Conservation (phyloP, 2,113 vertebrate genomes). For the Thalassoma bifasciatum region DNA sequence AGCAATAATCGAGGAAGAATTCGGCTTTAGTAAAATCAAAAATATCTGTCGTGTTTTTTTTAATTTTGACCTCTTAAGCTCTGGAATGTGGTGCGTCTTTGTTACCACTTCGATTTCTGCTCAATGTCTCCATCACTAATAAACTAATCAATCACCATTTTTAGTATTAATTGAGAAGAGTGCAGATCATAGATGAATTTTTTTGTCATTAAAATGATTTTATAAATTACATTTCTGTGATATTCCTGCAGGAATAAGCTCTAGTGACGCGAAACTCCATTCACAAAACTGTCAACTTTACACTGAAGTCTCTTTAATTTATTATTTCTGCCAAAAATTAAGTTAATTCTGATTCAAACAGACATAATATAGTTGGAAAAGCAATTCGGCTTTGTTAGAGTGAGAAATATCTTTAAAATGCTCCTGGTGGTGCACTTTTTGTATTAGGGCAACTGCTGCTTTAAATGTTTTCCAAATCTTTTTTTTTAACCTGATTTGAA, state of each 20-base stretch:
- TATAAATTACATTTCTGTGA: no score
- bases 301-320: neutral
- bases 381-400: slow-evolving; percentile 26
- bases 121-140: neutral
- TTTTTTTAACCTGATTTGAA: no score
- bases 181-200: no score
- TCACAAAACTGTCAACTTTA: neutral
- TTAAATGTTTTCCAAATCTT: no score
- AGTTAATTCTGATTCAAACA: fast-evolving
- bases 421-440: no score
- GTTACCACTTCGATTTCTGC: neutral
- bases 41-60: neutral
- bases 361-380: neutral
- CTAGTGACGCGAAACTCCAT: neutral
- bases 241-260: no score
- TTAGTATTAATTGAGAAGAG: neutral
- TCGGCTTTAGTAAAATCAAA: slow-evolving; percentile 11
- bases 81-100: no score
- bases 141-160: neutral
- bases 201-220: no score
- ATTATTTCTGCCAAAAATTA: fast-evolving
- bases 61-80: neutral
- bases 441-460: no score
- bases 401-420: no score
- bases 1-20: neutral